Evolutionary conservation across 2,888 invertebrate genomes (phyloP), one percentile per base, ranked within the genome.

Genomic region (Epistrophe grossulariae): DNA sequence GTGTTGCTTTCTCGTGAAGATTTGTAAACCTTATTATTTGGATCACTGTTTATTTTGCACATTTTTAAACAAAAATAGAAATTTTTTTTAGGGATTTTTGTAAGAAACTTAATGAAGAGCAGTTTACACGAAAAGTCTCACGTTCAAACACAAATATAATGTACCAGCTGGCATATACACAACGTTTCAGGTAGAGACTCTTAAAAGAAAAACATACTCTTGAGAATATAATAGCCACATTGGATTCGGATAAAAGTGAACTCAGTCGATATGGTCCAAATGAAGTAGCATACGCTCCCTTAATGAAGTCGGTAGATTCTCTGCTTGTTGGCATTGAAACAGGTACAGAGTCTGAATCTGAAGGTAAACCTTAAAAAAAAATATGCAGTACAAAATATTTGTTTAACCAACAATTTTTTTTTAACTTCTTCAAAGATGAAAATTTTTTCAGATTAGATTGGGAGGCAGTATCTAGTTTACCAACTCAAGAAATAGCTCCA

Each of bases 71-170:
- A 6, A 43, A 15, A 15, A 4, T 11, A 52, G 24, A 45, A 48
- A 0, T 17, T 50, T 55, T 31, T 76, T 62, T 43, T 38, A 97
- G 97, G 92, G 98, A 98, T 92, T 97, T 97, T 93, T 96, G 96
- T 91, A 94, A 94, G 89, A 95, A 95, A 91, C 93, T 96, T 92
- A 94, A 94, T 62, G 95, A 96, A 90, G 94, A 95, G 89, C 96
- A 96, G 91, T 97, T 98, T 92, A 94, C 94, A 89, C 94, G 95
- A 89, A 95, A 96, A 93, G 96, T 97, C 79, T 95, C 96, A 59
- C 95, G 96, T 84, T 94, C 98, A 88, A 96, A 97, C 93, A 95
- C 96, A 89, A 97, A 97, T 91, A 94, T 97, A 82, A 93, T 97
- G 90, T 95, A 96, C 92, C 93, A n/a, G n/a, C n/a, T 97, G 89